phyloP scores from a whole-genome alignment of 1,140 invertebrate species.

The Drosophila chauvacae region DNA sequence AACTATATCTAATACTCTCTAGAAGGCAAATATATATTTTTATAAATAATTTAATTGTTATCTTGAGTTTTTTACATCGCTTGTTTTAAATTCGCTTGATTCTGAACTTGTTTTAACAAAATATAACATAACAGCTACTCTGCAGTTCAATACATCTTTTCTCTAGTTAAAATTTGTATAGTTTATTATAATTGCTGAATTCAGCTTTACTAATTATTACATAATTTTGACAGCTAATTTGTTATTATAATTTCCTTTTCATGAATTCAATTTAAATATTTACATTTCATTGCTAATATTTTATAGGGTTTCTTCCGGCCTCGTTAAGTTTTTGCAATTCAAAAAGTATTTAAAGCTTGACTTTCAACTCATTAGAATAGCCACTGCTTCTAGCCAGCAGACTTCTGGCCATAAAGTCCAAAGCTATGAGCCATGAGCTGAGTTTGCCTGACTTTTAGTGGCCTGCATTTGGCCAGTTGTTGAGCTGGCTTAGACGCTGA shows the following conservation, averaged over 20 bases:
- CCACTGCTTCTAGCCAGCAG: conserved; percentile 7
- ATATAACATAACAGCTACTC: too few relatives aligned
- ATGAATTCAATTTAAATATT: background rate
- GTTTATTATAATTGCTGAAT: background rate
- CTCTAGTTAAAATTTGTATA: too few relatives aligned
- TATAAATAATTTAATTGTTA: background rate
- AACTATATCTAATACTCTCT: background rate
- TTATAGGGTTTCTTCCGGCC: background rate
- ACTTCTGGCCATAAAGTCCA: conserved; percentile 7
- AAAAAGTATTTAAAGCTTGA: background rate
- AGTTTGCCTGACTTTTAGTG: conserved; percentile 15
- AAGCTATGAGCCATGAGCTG: conserved; percentile 6
- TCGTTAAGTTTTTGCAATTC: background rate
- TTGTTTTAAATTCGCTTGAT: too few relatives aligned
- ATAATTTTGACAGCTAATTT: background rate
- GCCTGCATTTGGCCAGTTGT: conserved; percentile 29
- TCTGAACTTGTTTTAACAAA: too few relatives aligned
- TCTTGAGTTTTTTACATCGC: background rate
- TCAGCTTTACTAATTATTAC: background rate
- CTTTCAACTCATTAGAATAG: conserved; percentile 3
- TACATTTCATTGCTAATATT: background rate
- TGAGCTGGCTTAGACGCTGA: conserved; percentile 55
- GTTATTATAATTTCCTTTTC: background rate
- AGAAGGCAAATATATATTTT: background rate
- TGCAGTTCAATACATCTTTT: background rate